These are phyloP conservation scores for Spermophilus dauricus DNA, from an alignment of 2,113 vertebrate species.

Conservation along the genomic window DNA sequence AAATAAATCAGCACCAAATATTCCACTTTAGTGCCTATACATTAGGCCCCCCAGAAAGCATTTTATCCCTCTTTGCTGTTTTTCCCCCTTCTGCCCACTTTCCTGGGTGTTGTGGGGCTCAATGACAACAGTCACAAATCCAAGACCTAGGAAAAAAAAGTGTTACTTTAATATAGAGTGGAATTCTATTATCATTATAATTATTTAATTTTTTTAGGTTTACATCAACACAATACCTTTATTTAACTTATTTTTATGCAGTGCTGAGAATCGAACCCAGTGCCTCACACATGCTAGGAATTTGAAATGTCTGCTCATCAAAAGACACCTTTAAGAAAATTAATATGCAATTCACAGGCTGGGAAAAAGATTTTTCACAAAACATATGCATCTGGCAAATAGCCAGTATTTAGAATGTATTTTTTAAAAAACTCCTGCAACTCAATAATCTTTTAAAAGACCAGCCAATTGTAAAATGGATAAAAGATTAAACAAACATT, in stretches of 20 bases:
- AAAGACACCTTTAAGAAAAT: not conserved
- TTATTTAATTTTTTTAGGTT: too few species aligned
- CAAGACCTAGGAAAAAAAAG: slow-evolving; percentile 93
- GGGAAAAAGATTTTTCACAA: not conserved
- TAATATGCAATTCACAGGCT: slow-evolving; percentile 22
- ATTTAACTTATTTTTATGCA: too few species aligned
- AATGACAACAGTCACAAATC: slow-evolving; percentile 97
- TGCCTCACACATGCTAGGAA: not conserved
- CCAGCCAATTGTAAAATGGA: not conserved
- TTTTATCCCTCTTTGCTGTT: slow-evolving; percentile 94
- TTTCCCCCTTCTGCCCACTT: slow-evolving; percentile 94
- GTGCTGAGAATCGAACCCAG: too few species aligned
- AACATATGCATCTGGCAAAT: not conserved
- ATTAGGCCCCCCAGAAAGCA: slow-evolving; percentile 68
- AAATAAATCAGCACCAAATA: slow-evolving; percentile 88
- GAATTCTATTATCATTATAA: not conserved
- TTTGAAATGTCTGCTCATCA: not conserved
- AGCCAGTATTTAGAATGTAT: not conserved
- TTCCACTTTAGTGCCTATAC: slow-evolving; percentile 82
- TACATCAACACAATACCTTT: too few species aligned
- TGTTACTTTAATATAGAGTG: slow-evolving; percentile 65
- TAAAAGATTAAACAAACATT: not conserved
- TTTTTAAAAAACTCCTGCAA: not conserved
- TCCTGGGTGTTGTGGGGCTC: slow-evolving; percentile 92
- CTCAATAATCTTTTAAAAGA: not conserved